Evolutionary conservation across 2,888 invertebrate genomes (phyloP).

Genomic region (Dascillus cervinus): DNA sequence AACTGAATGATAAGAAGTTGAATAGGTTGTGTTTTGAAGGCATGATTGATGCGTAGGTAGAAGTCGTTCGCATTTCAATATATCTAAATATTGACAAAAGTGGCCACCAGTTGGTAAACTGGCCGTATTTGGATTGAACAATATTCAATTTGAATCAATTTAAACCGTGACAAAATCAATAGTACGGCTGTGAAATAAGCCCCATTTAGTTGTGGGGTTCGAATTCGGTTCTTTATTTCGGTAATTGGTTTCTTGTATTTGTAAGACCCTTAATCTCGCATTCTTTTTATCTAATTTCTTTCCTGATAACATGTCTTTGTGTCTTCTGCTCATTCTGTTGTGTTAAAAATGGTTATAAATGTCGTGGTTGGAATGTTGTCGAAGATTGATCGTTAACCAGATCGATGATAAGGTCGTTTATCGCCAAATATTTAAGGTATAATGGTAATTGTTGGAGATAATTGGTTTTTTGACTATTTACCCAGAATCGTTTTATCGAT

Average conservation of each 20-base stretch:
- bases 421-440: conserved; percentile 7
- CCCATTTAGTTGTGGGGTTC: conserved; percentile 12
- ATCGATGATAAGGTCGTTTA: conserved; percentile 6
- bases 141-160: conserved; percentile 23
- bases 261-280: conserved; percentile 27
- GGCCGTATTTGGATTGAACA: conserved; percentile 10
- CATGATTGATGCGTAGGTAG: no score
- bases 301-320: conserved; percentile 22
- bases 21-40: no score
- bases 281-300: conserved; percentile 30
- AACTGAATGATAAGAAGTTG: no score
- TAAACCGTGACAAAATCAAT: conserved; percentile 25
- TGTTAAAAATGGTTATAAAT: conserved; percentile 17
- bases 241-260: conserved; percentile 35
- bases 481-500: conserved; percentile 14
- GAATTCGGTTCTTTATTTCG: conserved; percentile 25
- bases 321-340: conserved; percentile 14
- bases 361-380: conserved; percentile 8
- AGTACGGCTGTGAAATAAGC: conserved; percentile 16
- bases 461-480: conserved; percentile 18
- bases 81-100: conserved; percentile 1
- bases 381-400: neutral
- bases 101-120: conserved; percentile 14
- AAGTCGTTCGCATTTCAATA: no score
- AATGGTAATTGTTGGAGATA: conserved; percentile 12